These are phyloP conservation scores for Crossaster papposus DNA, from an alignment of 53 echinoderm and acorn worm species.

Conservation along the genomic window DNA sequence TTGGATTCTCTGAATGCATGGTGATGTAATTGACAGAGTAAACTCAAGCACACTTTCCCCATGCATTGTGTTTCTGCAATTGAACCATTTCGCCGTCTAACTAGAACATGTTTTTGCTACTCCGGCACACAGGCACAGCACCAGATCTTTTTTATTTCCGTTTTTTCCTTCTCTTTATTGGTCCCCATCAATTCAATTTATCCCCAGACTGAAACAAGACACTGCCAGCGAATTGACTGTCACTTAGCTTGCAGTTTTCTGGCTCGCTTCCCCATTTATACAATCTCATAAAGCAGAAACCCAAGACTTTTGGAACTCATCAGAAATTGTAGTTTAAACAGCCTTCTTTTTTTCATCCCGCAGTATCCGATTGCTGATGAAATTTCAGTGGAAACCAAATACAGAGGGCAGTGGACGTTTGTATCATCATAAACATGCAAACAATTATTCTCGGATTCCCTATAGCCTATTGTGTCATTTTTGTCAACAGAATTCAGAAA, in stretches of 20 bases:
- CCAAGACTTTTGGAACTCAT: constrained; percentile 25
- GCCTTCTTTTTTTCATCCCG: constrained; percentile 21
- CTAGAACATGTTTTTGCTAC: constrained; percentile 2
- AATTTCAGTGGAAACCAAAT: constrained; percentile 18
- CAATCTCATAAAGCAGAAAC: constrained; percentile 41
- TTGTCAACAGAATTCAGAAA: not conserved
- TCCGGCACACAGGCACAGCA: not conserved
- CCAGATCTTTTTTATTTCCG: constrained; percentile 14
- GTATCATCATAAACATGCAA: not conserved
- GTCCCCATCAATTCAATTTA: constrained; percentile 51
- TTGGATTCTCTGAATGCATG: not conserved
- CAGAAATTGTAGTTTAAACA: constrained; percentile 46
- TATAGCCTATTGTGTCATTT: not conserved
- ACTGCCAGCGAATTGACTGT: constrained; percentile 54
- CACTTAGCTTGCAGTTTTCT: constrained; percentile 44
- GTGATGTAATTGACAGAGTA: not conserved
- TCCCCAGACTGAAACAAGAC: constrained; percentile 39
- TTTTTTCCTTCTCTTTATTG: not conserved
- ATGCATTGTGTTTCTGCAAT: not conserved
- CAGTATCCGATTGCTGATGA: constrained; percentile 29
- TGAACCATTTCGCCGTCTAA: not conserved
- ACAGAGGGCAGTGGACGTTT: constrained; percentile 2
- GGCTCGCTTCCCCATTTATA: constrained; percentile 13
- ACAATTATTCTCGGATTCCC: not conserved
- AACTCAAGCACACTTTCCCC: not conserved